phyloP scores from a whole-genome alignment of 2,888 invertebrate genomes.

The Mythimna pallens region DNA sequence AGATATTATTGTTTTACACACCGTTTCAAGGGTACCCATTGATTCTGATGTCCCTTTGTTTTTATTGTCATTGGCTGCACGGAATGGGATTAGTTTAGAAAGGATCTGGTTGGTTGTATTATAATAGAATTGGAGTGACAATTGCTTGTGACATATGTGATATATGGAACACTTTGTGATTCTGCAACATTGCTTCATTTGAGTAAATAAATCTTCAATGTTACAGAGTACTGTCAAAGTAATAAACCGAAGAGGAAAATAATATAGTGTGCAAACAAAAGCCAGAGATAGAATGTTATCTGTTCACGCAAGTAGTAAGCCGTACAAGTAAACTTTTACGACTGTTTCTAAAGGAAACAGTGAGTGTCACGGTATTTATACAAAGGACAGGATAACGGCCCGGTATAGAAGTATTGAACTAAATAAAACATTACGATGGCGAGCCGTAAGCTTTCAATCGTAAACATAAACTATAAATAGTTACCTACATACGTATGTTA shows the following conservation, averaged over 20 bases:
- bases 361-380: constrained; percentile 48
- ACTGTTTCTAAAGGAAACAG: constrained; percentile 59
- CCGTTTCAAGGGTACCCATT: constrained; percentile 48
- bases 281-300: constrained; percentile 53
- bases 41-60: constrained; percentile 50
- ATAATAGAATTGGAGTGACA: background rate
- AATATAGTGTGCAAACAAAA: constrained; percentile 51
- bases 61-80: constrained; percentile 50
- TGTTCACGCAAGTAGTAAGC: constrained; percentile 55
- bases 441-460: constrained; percentile 35
- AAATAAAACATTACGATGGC: constrained; percentile 38
- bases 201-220: background rate
- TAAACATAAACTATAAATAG: constrained; percentile 34
- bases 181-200: background rate
- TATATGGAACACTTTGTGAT: background rate
- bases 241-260: constrained; percentile 33
- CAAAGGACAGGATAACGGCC: constrained; percentile 37
- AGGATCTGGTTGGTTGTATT: constrained; percentile 10
- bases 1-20: constrained; percentile 59
- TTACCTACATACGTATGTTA: constrained; percentile 21
- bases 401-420: constrained; percentile 40
- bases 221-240: constrained; percentile 21
- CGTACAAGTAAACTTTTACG: constrained; percentile 61
- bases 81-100: constrained; percentile 21
- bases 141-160: background rate